Base-by-base conservation (phyloP, 2,113 vertebrate genomes). In the Corythornis madagascariensis region DNA sequence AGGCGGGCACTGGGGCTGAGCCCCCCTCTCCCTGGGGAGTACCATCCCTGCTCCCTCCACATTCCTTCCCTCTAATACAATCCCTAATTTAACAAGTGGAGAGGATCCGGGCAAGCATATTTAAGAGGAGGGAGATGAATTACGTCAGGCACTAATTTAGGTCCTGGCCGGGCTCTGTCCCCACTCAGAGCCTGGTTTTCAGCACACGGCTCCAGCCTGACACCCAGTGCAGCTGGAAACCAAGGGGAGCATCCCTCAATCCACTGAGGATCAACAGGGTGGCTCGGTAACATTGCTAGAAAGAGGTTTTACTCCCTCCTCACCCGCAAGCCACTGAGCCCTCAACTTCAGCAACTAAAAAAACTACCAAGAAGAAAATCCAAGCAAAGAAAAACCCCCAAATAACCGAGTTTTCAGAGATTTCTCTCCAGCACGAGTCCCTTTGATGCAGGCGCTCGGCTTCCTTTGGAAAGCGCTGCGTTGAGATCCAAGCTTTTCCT, bases 21-120 rank as follows among this genome's bases (percentile, higher is more conserved):
- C 17, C 48, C 91, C 57, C 19, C 4, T 38, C 38, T 38, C 38
- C 38, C 38, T 38, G 10, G 47, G 24, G 33, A 86, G 66, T 78
- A 61, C 31, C 84, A 75, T 28, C 90, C 59, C 66, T 4, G 9
- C 33, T 79, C 82, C 82, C 74, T 17, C 82, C 19, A 61, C 92
- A 95, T 95, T 95, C 90, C 85, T 92, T 92, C 88, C 93, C 84
- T 88, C 84, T 93, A 48, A 93, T 95, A 91, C 93, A 95, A 93
- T 94, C 82, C 94, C 94, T 93, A 94, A 93, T 94, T 95, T 96
- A 91, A 95, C 86, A 85, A 85, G 88, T 21, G 69, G 77, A 90
- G 76, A 93, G 70, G 84, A 92, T 33, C 66, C 5, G 35, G 70
- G 86, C 87, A 72, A 86, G 81, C 79, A 18, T 63, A 59, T 73